Evolutionary conservation across 2,797 vertebrate genomes (phyloP).

Genomic region (Siniperca scherzeri): DNA sequence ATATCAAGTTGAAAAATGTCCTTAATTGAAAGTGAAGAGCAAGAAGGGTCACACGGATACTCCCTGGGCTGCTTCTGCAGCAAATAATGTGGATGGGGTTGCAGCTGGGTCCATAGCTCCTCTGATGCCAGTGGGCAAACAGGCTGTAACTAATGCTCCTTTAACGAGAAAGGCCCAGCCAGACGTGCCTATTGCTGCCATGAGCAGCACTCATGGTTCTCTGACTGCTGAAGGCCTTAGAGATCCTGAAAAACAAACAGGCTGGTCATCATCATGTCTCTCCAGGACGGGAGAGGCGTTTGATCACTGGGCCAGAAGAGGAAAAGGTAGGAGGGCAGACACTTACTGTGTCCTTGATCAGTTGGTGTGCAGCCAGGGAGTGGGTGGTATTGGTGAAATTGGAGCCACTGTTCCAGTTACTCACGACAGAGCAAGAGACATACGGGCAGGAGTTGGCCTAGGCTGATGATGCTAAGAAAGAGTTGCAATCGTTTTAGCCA

Average conservation of each 20-base stretch:
- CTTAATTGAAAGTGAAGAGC: not conserved
- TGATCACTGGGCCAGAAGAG: constrained; percentile 26
- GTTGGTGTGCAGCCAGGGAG: constrained; percentile 41
- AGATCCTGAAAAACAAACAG: constrained; percentile 42
- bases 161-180: constrained; percentile 10
- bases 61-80: not conserved
- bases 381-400: constrained; percentile 47
- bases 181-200: constrained; percentile 28
- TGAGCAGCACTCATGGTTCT: constrained; percentile 25
- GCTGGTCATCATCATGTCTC: constrained; percentile 46
- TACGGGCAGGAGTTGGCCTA: not conserved
- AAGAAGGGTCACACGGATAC: not conserved
- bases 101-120: not conserved
- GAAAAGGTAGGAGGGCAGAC: constrained; percentile 18
- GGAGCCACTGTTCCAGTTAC: constrained; percentile 11
- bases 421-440: constrained; percentile 20
- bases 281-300: constrained; percentile 16
- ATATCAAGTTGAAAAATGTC: not conserved
- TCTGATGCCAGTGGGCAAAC: constrained; percentile 18
- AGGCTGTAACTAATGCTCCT: constrained; percentile 19
- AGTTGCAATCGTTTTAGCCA: constrained; percentile 25
- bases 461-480: constrained; percentile 16
- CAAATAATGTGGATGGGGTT: not conserved
- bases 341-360: constrained; percentile 37
- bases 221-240: constrained; percentile 30